Percentiles rank a stretch among this genome's conserved stretches.
Conservation (phyloP, 2,888 invertebrate species). For the Pseudococcus viburni region DNA sequence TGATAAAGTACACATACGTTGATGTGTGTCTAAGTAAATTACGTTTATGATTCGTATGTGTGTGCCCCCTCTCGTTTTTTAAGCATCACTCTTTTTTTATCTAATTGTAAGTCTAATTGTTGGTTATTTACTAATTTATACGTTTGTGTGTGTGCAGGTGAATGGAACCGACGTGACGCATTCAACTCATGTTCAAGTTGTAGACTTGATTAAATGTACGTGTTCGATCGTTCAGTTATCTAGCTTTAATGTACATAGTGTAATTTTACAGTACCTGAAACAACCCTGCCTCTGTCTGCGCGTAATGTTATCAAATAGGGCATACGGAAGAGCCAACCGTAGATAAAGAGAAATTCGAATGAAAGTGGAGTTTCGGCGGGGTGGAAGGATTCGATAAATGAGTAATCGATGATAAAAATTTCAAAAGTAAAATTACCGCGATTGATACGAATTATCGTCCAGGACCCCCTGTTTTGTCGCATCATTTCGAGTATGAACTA, state of each 20-base stretch:
- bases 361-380: background rate
- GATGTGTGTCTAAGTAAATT: background rate
- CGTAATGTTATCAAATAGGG: background rate
- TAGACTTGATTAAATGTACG: conserved; percentile 94
- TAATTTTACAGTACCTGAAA: background rate
- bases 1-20: background rate
- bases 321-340: background rate
- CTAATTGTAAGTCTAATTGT: background rate
- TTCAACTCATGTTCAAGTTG: conserved; percentile 95
- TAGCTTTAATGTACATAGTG: background rate
- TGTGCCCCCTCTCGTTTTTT: background rate
- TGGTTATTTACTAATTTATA: background rate
- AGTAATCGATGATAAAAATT: background rate
- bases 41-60: background rate
- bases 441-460: too few species aligned
- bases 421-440: too few species aligned
- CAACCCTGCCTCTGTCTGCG: background rate
- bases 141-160: conserved; percentile 76
- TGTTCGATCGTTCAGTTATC: conserved; percentile 68
- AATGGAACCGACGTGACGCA: conserved; percentile 93
- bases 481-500: too few species aligned
- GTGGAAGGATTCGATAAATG: background rate
- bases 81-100: background rate
- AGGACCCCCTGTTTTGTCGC: too few species aligned
- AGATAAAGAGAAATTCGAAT: background rate